Percentiles rank a stretch among this genome's conserved stretches.
phyloP scores from a whole-genome alignment of 2,113 vertebrate genomes.

The Sialia sialis region DNA sequence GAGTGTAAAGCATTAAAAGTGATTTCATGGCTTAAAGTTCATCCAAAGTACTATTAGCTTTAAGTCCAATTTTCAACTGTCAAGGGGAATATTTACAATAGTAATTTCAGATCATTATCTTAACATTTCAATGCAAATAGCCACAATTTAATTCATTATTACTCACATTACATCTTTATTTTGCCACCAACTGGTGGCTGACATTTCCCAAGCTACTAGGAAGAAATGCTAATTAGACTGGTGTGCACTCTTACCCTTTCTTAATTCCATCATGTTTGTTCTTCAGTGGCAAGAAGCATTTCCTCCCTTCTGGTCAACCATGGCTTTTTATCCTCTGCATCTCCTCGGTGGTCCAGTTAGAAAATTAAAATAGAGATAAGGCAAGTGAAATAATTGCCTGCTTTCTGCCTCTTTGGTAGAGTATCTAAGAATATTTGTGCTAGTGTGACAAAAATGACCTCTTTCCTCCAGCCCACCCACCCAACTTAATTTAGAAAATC shows the following conservation, averaged over 20 bases:
- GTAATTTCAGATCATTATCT: conserved; percentile 81
- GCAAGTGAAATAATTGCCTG: background rate
- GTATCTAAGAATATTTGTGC: background rate
- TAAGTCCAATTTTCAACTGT: conserved; percentile 79
- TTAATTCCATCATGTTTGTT: conserved; percentile 58
- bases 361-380: background rate
- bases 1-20: conserved; percentile 66
- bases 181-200: conserved; percentile 82
- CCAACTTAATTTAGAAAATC: conserved; percentile 70
- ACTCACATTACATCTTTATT: conserved; percentile 81
- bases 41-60: conserved; percentile 76
- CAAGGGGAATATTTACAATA: conserved; percentile 80
- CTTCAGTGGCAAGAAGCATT: conserved; percentile 18
- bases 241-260: conserved; percentile 75
- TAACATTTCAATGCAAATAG: conserved; percentile 82
- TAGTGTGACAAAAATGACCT: conserved; percentile 47
- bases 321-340: background rate
- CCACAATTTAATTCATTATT: conserved; percentile 82
- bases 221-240: conserved; percentile 80
- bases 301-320: conserved; percentile 44
- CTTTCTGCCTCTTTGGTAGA: background rate
- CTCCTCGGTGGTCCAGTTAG: background rate
- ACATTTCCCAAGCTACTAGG: conserved; percentile 76
- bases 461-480: conserved; percentile 55
- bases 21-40: conserved; percentile 79